Base-by-base conservation (phyloP, 1,140 invertebrate species). In the Stratiolaelaps scimitus region DNA sequence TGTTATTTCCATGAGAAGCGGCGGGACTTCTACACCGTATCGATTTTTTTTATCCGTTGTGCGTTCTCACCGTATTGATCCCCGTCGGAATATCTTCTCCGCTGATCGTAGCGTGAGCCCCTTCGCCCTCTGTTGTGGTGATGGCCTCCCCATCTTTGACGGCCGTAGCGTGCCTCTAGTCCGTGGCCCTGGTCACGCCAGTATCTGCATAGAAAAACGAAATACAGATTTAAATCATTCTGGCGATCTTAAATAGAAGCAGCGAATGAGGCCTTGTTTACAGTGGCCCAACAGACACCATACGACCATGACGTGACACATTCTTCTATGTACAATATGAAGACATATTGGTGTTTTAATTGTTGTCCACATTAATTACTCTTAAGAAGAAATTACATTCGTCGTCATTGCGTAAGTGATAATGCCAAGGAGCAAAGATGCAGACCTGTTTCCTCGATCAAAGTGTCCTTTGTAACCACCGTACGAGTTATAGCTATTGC, bases 31-130 rank as follows among this genome's bases (percentile, higher is more conserved):
- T n/a, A n/a, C n/a, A n/a, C n/a, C n/a, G n/a, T n/a, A n/a, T n/a
- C n/a, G n/a, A n/a, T n/a, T n/a, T n/a, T n/a, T n/a, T n/a, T n/a
- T n/a, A n/a, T n/a, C n/a, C n/a, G n/a, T n/a, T n/a, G n/a, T n/a
- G n/a, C n/a, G n/a, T n/a, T 7, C 47, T 48, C 47, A 48, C 47
- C 47, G 47, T 48, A 48, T 23, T 28, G 47, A 28, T 48, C 47
- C 28, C 47, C 47, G 47, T 48, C 47, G 20, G 19, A 19, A 34
- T 60, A 60, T 6, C 23, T 26, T 2, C 53, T 26, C 13, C 53
- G 1, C 20, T 10, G 53, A 10, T 26, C 26, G 53, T 60, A 60
- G 15, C 34, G 23, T 20, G 23, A 60, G 26, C 53, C 34, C 17
- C 15, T 26, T 26, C 26, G 53, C 1, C 53, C 53, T 60, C 53